Base-by-base conservation (phyloP, 2,888 invertebrate genomes). In the Platynereis dumerilii region DNA sequence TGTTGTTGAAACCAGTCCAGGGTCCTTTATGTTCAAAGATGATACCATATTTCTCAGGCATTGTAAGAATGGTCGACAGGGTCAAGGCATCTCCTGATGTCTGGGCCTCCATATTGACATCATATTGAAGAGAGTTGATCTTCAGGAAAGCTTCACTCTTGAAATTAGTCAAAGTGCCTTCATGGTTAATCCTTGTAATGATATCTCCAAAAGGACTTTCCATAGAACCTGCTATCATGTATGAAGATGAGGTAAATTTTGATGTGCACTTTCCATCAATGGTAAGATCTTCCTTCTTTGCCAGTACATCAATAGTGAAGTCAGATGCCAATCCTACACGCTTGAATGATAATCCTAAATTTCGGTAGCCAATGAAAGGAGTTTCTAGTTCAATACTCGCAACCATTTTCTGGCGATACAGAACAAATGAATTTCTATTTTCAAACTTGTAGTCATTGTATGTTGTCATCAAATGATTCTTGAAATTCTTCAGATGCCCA, bases 1-100 rank as follows among this genome's bases (percentile, higher is more conserved):
- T 54, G 55, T 65, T 68, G 59, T 22, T 39, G 44, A 68, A 68
- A 27, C 56, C 39, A 2, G 29, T 56, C 58, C 20, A 34, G 7
- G 61, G 59, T 7, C 66, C 66, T 5, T 29, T 26, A 26, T 66
- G 66, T 48, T 34, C 34, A 26, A 66, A 34, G 7, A 22, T n/a
- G n/a, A 48, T 20, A 48, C 48, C 22, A 22, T 48, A 48, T 22
- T 48, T 22, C 20, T 22, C 10, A 20, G 48, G 48, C 48, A 48
- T 48, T n/a, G n/a, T 48, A n/a, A 48, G 17, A 34, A 12, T 34
- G 5, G 34, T 34, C 7, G 34, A 34, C 7, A 34, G 5, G 5
- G 34, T 34, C 34, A 34, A 34, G 3, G 22, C 48, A 48, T 48
- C 48, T 22, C 3, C 20, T 12, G 48, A 20, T 5, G 22, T n/a